Evolutionary conservation across 2,113 vertebrate species (phyloP), one percentile per base, ranked within the genome.

Genomic region (Coreoperca whiteheadi): DNA sequence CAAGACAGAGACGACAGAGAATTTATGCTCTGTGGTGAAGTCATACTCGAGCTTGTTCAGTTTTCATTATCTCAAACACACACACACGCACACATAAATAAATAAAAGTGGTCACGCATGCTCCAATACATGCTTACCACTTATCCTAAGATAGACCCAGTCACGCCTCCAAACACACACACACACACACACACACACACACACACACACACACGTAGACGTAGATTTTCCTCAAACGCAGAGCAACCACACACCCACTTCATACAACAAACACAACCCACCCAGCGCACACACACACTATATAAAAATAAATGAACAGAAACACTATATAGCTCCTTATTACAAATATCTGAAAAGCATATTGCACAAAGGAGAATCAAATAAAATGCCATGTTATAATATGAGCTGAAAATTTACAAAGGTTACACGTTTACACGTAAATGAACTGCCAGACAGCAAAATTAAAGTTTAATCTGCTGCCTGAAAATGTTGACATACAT

Each of bases 101-200:
- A 54, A 71, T n/a, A 67, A 16, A 39, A 65, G 46, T 63, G 37
- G 77, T 88, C 83, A 82, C 34, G 64, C 73, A 75, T 71, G 68
- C 50, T 76, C 25, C 56, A 46, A 65, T 34, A 87, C 75, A 74
- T 43, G 77, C 63, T 89, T 77, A 84, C 8, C 21, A 32, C 57
- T 59, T 83, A 76, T 76, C 74, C 72, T 41, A 41, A 82, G 72
- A 82, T 54, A 48, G 64, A 83, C 60, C 20, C 78, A 43, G 77
- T 77, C 80, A 77, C 53, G 25, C 83, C 53, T 63, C 3, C 70
- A 50, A 59, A 64, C 46, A 50, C 59, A 32, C 20, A 50, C 32
- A 28, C 54, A 60, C 65, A 18, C 37, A 32, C 11, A 41, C 8
- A 66, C 30, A 28, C 64, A 41, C 12, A 15, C 7, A 57, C n/a